Base-by-base conservation (phyloP, 2,888 invertebrate species). In the Hymenopus coronatus region DNA sequence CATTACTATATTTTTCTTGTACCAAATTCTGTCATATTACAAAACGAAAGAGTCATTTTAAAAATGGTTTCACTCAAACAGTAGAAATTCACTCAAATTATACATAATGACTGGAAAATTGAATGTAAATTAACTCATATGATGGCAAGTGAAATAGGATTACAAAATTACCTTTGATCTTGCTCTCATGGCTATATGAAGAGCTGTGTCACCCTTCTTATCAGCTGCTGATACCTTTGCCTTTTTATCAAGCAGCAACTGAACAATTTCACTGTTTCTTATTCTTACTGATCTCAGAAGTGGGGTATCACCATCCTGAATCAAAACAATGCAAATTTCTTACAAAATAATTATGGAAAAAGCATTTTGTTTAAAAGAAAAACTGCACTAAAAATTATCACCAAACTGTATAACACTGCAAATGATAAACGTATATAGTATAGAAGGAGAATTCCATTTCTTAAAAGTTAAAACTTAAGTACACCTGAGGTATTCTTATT, bases 171-270 rank as follows among this genome's bases (percentile, higher is more conserved):
- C 97, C 94, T 98, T 98, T 82, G 98, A 98, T 88, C 99, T 94
- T 0, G 99, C 98, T 90, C 99, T 94, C 97, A 99, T 98, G 0
- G 99, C 98, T 91, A 99, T 97, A 93, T 99, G 99, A 83, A 99
- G 94, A 28, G 97, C 97, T 82, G 99, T 99, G 93, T 99, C 99
- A 0, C 99, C 99, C 92, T 97, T 96, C 92, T 96, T 97, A 92
- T 98, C 98, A n/a, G 96, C 95, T 7, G 98, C 98, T 88, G 97
- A 96, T 33, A 99, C 98, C 93, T 98, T 98, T 14, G 99, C 98
- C 92, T 98, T 98, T 91, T 97, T 96, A 92, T 99, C 98, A 90
- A 99, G 93, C 90, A 99, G 94, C 92, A 99, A 93, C 92, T 98
- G 97, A 84, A 98, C 98, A 92, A 98, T 96, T 92, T 98, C 98